phyloP scores from a whole-genome alignment of 2,888 invertebrate species.

The Lumbricus terrestris region DNA sequence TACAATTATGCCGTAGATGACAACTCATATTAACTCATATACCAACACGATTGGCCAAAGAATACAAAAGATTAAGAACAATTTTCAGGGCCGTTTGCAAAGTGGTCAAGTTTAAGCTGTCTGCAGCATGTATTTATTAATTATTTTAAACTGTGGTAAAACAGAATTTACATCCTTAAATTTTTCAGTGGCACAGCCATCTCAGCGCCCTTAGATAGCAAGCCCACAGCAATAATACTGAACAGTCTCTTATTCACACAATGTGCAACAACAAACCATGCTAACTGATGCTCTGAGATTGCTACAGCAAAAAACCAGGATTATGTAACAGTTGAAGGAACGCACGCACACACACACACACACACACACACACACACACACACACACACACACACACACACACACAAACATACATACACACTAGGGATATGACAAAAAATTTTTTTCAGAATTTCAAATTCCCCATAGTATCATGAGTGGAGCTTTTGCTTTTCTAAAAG shows the following conservation, averaged over 20 bases:
- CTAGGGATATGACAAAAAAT: too few species aligned
- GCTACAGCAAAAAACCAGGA: background rate
- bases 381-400: too few species aligned
- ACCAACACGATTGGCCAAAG: background rate
- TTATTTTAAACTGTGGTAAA: background rate
- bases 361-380: constrained; percentile 3
- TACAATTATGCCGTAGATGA: background rate
- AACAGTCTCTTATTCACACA: background rate
- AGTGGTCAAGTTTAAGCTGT: background rate
- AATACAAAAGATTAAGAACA: background rate
- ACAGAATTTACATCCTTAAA: background rate
- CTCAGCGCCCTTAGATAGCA: background rate
- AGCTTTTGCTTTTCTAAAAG: too few species aligned
- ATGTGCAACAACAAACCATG: background rate
- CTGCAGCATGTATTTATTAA: background rate
- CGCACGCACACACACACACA: background rate
- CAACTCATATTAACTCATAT: background rate
- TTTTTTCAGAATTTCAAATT: too few species aligned
- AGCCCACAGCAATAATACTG: background rate
- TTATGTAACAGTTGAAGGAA: background rate
- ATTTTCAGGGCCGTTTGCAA: background rate
- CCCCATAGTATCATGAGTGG: too few species aligned
- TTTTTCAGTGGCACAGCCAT: background rate
- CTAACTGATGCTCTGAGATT: background rate
- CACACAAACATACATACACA: too few species aligned